A percentile compares a stretch with the other conserved stretches of the same genome.
Evolutionary conservation across 2,797 vertebrate genomes (phyloP).

Genomic region (Acipenser oxyrinchus): DNA sequence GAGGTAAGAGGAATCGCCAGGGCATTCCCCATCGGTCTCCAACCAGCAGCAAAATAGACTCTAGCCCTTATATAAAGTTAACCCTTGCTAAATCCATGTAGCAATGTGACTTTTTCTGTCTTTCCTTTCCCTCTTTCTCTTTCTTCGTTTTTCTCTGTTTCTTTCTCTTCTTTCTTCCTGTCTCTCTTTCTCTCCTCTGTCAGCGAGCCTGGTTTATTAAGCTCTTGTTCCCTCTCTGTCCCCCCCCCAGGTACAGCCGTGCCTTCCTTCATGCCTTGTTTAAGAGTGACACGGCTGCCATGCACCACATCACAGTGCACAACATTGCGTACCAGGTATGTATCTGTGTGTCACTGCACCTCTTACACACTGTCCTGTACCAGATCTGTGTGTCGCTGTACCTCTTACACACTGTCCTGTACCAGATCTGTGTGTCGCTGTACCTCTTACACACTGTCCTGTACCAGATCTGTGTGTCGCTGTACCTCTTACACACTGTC

Average conservation of each 20-base stretch:
- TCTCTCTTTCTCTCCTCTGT: no score
- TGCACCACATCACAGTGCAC: slow-evolving; percentile 86
- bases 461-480: not conserved
- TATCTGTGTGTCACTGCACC: slow-evolving; percentile 1
- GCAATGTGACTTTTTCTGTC: not conserved
- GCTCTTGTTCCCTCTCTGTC: rapidly evolving
- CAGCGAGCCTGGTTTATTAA: not conserved
- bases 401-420: not conserved
- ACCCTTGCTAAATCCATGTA: not conserved
- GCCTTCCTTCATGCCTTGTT: slow-evolving; percentile 81
- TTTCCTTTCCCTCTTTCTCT: no score
- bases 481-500: not conserved
- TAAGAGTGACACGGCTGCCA: slow-evolving; percentile 75
- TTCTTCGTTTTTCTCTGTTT: no score
- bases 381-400: not conserved
- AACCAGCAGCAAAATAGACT: not conserved
- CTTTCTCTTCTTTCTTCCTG: slow-evolving; percentile 5
- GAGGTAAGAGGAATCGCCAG: slow-evolving; percentile 46
- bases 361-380: not conserved
- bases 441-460: no score
- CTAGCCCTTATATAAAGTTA: no score
- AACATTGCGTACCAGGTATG: slow-evolving; percentile 87
- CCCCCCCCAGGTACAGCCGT: slow-evolving; percentile 63
- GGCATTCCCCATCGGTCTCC: not conserved
- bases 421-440: not conserved